Percentiles rank a stretch among this genome's conserved stretches.
Evolutionary conservation across 2,888 invertebrate species (phyloP).

Genomic region (Cosmia pyralina): DNA sequence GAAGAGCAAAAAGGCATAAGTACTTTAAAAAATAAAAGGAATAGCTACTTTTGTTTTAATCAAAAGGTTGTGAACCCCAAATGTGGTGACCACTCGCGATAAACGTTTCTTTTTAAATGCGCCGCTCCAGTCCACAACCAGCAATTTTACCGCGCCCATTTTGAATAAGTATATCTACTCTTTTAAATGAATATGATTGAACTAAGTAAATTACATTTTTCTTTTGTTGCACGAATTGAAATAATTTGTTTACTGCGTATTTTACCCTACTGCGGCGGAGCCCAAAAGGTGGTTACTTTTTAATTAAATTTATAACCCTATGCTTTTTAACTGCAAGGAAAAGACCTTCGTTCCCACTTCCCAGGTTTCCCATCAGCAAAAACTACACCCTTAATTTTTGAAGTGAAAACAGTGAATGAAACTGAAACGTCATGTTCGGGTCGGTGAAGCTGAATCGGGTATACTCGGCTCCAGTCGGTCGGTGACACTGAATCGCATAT

Average conservation of each 20-base stretch:
- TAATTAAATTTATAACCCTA: too few species aligned
- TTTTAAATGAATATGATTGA: slow-evolving; percentile 23
- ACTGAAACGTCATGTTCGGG: neutral
- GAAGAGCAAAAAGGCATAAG: too few species aligned
- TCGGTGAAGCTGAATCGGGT: neutral
- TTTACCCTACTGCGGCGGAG: neutral
- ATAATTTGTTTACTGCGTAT: neutral
- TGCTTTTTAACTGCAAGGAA: neutral
- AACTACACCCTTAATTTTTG: neutral
- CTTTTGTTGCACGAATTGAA: neutral
- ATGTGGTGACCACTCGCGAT: slow-evolving; percentile 4
- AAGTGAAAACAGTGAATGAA: neutral
- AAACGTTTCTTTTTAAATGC: slow-evolving; percentile 15
- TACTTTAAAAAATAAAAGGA: slow-evolving; percentile 7
- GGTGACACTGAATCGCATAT: too few species aligned
- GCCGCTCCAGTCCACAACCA: slow-evolving; percentile 8
- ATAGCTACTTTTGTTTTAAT: slow-evolving; percentile 13
- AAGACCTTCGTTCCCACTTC: neutral
- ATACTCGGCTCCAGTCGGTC: too few species aligned
- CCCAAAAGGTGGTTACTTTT: neutral
- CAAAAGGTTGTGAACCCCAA: slow-evolving; percentile 17
- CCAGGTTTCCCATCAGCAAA: neutral
- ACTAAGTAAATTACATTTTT: neutral
- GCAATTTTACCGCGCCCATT: slow-evolving; percentile 31
- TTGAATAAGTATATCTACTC: slow-evolving; percentile 28